Conservation (phyloP, 2,888 invertebrate species). For the Oegoconia quadripuncta region DNA sequence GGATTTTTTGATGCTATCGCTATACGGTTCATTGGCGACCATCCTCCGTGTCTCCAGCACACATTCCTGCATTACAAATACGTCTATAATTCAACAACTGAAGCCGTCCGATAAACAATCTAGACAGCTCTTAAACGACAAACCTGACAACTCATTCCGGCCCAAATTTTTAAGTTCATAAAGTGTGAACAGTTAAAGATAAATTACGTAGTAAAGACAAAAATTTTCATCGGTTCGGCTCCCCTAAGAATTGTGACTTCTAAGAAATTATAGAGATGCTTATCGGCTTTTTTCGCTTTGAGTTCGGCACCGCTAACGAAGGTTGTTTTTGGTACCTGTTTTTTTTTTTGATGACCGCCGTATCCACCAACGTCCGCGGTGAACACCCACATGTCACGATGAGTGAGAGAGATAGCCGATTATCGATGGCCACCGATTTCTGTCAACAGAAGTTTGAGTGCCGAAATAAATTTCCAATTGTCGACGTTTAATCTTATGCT, state of each 20-base stretch:
- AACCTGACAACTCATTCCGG: constrained; percentile 66
- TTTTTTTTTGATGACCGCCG: constrained; percentile 54
- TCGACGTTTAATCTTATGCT: constrained; percentile 13
- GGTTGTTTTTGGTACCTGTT: constrained; percentile 59
- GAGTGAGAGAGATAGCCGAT: constrained; percentile 54
- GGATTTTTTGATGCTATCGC: constrained; percentile 40
- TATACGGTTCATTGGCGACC: constrained; percentile 59
- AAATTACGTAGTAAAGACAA: constrained; percentile 58
- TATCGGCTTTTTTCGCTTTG: constrained; percentile 65
- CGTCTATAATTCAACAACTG: constrained; percentile 50
- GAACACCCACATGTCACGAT: constrained; percentile 53
- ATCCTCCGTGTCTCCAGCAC: constrained; percentile 43
- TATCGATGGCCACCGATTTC: constrained; percentile 68
- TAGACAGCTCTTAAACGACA: constrained; percentile 44
- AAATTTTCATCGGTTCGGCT: constrained; percentile 50
- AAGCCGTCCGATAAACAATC: constrained; percentile 49
- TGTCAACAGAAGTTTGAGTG: constrained; percentile 55
- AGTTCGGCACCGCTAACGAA: constrained; percentile 70
- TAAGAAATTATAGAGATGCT: constrained; percentile 67
- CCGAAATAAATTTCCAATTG: constrained; percentile 29
- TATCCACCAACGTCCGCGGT: constrained; percentile 38
- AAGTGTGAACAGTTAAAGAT: constrained; percentile 69
- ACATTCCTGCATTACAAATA: constrained; percentile 63
- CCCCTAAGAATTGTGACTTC: constrained; percentile 52
- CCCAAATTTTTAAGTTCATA: constrained; percentile 39